A percentile compares a stretch with the other conserved stretches of the same genome.
phyloP scores from a whole-genome alignment of 2,888 invertebrate species.

The Epsilonema sp. region DNA sequence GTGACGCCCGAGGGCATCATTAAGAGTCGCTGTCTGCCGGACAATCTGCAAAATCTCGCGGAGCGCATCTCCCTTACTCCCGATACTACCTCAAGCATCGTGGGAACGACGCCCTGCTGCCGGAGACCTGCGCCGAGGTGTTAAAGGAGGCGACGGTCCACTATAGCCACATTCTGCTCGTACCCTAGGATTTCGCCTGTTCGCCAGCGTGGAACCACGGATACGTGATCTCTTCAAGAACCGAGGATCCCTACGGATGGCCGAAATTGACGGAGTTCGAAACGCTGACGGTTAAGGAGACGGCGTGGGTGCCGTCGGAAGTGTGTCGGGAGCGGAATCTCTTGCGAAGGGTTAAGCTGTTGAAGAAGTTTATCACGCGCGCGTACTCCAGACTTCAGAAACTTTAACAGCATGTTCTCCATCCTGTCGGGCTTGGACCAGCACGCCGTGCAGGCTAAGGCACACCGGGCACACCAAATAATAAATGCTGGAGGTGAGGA shows the following conservation, averaged over 20 bases:
- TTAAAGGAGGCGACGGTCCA: conserved; percentile 65
- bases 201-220: conserved; percentile 74
- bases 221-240: conserved; percentile 33
- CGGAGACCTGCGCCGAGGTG: conserved; percentile 78
- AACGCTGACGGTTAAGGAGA: conserved; percentile 67
- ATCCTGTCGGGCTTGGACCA: conserved; percentile 92
- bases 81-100: too few relatives aligned
- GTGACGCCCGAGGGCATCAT: conserved; percentile 71
- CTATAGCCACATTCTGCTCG: conserved; percentile 84
- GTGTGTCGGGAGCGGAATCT: conserved; percentile 77
- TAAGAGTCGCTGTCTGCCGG: conserved; percentile 80
- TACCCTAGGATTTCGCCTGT: conserved; percentile 77
- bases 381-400: conserved; percentile 86
- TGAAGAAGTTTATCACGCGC: conserved; percentile 97
- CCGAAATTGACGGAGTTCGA: conserved; percentile 66
- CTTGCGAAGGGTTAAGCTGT: conserved; percentile 66
- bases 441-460: conserved; percentile 74
- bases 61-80: conserved; percentile 61
- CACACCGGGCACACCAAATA: conserved; percentile 96
- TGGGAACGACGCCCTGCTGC: too few relatives aligned
- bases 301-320: conserved; percentile 85
- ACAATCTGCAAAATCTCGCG: conserved; percentile 79
- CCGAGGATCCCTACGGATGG: conserved; percentile 56
- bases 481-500: conserved; percentile 53
- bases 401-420: conserved; percentile 99